phyloP scores from a whole-genome alignment of 2,113 vertebrate species.

The Anguilla rostrata region DNA sequence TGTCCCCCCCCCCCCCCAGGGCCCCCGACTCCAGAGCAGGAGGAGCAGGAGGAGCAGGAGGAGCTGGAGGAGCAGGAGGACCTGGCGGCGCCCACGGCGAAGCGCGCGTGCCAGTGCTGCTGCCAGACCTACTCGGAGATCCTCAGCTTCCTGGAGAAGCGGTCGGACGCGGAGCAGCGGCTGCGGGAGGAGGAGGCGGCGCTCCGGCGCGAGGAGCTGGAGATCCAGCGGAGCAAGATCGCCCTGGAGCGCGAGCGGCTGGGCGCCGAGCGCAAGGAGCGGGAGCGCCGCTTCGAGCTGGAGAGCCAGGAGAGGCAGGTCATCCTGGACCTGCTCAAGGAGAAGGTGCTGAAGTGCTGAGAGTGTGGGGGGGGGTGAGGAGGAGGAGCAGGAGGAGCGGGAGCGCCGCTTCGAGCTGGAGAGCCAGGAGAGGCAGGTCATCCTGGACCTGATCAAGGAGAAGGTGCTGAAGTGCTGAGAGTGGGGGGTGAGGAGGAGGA shows the following conservation, averaged over 20 bases:
- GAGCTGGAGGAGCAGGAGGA: conserved; percentile 59
- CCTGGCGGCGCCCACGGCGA: conserved; percentile 60
- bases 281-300: conserved; percentile 70
- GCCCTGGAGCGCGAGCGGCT: conserved; percentile 70
- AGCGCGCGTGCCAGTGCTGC: conserved; percentile 73
- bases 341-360: conserved; percentile 71
- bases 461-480: conserved; percentile 71
- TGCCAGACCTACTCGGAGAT: conserved; percentile 76
- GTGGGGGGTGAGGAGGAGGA: not conserved
- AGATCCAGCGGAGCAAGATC: conserved; percentile 72
- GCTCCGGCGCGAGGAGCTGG: conserved; percentile 70
- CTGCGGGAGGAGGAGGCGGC: conserved; percentile 72
- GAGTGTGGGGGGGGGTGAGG: not conserved
- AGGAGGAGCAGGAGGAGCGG: conserved; percentile 16
- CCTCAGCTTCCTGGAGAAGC: conserved; percentile 75
- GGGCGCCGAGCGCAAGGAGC: conserved; percentile 68
- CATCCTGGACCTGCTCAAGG: conserved; percentile 72
- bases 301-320: conserved; percentile 78
- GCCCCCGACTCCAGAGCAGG: conserved; percentile 51
- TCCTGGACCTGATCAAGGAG: conserved; percentile 72
- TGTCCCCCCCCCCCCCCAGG: not conserved
- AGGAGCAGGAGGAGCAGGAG: conserved; percentile 57
- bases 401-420: conserved; percentile 73
- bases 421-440: conserved; percentile 76
- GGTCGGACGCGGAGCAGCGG: conserved; percentile 73